These are phyloP conservation scores for Leptinotarsa undecemlineata DNA, from an alignment of 1,140 invertebrate species.

Conservation along the genomic window DNA sequence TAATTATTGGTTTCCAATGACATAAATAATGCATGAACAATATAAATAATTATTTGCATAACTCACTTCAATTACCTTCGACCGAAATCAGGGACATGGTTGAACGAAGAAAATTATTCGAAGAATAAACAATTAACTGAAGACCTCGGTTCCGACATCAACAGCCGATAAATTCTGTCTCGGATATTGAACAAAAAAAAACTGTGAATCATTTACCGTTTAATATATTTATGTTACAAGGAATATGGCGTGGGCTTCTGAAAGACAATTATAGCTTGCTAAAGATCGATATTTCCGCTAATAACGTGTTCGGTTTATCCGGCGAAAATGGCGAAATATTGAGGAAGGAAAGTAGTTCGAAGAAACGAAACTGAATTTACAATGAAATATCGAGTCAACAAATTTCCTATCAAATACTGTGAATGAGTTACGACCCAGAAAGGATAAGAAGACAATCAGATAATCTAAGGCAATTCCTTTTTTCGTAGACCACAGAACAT, in stretches of 20 bases:
- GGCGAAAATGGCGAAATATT: too few relatives aligned
- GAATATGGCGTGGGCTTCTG: conserved; percentile 2
- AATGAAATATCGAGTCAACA: too few relatives aligned
- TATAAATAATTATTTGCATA: not conserved
- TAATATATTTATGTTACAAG: conserved; percentile 13
- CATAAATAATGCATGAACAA: not conserved
- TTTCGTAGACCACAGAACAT: too few relatives aligned
- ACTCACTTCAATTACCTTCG: not conserved
- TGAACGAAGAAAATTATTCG: conserved; percentile 1
- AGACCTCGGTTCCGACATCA: not conserved
- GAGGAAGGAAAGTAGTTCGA: too few relatives aligned
- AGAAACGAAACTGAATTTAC: too few relatives aligned
- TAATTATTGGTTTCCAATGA: not conserved
- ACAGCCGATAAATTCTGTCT: not conserved
- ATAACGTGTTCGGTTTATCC: too few relatives aligned
- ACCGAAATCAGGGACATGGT: not conserved
- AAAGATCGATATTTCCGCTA: not conserved
- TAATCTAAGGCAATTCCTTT: too few relatives aligned
- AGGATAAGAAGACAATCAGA: too few relatives aligned
- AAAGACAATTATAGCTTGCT: conserved; percentile 6
- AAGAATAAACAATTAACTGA: conserved; percentile 2
- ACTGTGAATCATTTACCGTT: conserved; percentile 1
- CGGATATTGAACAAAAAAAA: conserved; percentile 1
- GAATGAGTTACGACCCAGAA: too few relatives aligned
- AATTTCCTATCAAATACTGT: too few relatives aligned